These are phyloP conservation scores for Borostomias antarcticus DNA, from an alignment of 2,797 vertebrate species.

Conservation along the genomic window DNA sequence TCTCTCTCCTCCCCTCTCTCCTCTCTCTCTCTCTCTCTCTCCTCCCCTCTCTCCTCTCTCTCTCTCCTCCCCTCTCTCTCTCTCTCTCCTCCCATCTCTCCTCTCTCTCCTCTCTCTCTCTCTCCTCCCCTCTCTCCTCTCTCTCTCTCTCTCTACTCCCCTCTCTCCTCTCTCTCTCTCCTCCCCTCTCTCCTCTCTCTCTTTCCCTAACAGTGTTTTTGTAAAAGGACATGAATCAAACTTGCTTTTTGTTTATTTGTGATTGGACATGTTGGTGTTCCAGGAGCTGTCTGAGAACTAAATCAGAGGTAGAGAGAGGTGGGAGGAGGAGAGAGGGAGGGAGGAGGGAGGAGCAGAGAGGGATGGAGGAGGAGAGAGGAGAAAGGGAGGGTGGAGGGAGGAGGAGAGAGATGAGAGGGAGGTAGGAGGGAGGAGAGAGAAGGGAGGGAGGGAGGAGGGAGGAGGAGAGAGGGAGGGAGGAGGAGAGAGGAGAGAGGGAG, in stretches of 20 bases:
- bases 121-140: no score
- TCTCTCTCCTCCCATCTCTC: neutral
- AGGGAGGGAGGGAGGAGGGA: neutral
- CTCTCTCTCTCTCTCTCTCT: neutral
- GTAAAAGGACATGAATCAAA: neutral
- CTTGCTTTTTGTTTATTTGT: neutral
- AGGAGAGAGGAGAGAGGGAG: no score
- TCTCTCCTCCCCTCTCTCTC: neutral
- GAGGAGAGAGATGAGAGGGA: neutral
- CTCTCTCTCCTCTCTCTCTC: no score
- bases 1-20: neutral
- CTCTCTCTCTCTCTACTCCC: neutral
- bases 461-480: neutral
- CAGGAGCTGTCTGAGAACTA: no score
- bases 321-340: neutral
- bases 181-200: neutral
- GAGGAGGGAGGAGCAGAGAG: no score
- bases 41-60: no score
- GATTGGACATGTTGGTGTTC: neutral
- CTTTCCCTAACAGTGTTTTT: neutral
- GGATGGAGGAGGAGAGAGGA: neutral
- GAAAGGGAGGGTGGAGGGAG: neutral
- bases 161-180: neutral
- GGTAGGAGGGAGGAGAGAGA: neutral
- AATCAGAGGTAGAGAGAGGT: neutral